These are phyloP conservation scores for Tortricodes alternella DNA, from an alignment of 2,888 invertebrate genomes.

Conservation along the genomic window DNA sequence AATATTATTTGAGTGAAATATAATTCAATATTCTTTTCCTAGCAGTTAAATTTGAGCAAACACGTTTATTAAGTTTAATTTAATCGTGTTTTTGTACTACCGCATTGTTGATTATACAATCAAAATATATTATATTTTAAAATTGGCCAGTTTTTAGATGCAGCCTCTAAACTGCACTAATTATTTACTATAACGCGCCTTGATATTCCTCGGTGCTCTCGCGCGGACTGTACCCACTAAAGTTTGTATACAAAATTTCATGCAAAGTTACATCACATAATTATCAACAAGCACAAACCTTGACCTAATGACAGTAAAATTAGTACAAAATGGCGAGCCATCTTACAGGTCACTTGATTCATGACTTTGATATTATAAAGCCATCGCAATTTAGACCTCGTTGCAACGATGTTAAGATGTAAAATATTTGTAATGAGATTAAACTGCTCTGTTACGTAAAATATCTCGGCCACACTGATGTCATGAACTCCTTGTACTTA, in stretches of 20 bases:
- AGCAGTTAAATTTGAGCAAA: neutral
- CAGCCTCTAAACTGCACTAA: no score
- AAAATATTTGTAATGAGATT: neutral
- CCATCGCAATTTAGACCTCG: neutral
- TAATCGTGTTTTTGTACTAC: neutral
- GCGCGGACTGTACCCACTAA: no score
- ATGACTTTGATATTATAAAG: neutral
- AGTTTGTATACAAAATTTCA: neutral
- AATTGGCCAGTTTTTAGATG: no score
- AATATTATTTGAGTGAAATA: no score
- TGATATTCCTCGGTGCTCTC: no score
- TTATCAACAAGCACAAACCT: constrained; percentile 11
- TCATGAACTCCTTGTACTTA: constrained; percentile 7
- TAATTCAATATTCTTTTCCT: no score
- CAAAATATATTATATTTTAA: no score
- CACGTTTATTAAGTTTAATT: neutral
- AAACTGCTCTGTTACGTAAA: neutral
- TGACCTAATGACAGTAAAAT: constrained; percentile 8
- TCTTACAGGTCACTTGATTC: neutral
- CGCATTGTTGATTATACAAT: no score
- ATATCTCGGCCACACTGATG: constrained; percentile 7
- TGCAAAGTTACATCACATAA: neutral
- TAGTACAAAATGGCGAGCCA: neutral
- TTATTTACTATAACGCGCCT: no score
- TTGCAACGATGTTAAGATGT: neutral